These are phyloP conservation scores for Molossus molossus DNA, from an alignment of 2,797 vertebrate genomes.

Conservation along the genomic window DNA sequence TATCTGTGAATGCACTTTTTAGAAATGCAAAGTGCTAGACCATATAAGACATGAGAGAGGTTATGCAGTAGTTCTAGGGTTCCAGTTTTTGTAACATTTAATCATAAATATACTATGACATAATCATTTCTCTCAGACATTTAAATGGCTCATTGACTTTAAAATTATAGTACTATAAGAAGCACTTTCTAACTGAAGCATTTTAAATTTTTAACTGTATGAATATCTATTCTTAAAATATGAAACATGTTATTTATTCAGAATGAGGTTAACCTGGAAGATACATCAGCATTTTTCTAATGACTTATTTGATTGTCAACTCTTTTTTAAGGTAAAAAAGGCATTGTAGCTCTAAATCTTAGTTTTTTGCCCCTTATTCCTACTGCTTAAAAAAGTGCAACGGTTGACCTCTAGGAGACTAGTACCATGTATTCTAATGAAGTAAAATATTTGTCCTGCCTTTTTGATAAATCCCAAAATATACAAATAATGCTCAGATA, in stretches of 20 bases:
- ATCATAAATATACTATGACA: background rate
- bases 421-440: background rate
- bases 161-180: background rate
- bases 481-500: background rate
- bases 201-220: conserved; percentile 23
- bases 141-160: conserved; percentile 6
- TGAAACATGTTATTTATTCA: background rate
- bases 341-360: background rate
- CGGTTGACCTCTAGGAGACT: background rate
- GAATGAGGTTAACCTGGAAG: background rate
- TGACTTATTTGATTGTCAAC: background rate
- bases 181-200: background rate
- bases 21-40: conserved; percentile 14
- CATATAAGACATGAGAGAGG: background rate
- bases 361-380: background rate
- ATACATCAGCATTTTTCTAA: background rate
- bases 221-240: conserved; percentile 11
- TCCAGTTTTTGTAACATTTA: background rate
- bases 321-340: conserved; percentile 8
- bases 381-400: background rate
- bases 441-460: background rate
- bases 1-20: background rate
- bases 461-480: background rate
- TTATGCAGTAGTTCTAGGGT: background rate
- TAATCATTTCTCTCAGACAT: background rate